Percentiles rank a stretch among this genome's conserved stretches.
These are phyloP conservation scores for Neosalanx taihuensis DNA, from an alignment of 2,797 vertebrate genomes.

Conservation along the genomic window DNA sequence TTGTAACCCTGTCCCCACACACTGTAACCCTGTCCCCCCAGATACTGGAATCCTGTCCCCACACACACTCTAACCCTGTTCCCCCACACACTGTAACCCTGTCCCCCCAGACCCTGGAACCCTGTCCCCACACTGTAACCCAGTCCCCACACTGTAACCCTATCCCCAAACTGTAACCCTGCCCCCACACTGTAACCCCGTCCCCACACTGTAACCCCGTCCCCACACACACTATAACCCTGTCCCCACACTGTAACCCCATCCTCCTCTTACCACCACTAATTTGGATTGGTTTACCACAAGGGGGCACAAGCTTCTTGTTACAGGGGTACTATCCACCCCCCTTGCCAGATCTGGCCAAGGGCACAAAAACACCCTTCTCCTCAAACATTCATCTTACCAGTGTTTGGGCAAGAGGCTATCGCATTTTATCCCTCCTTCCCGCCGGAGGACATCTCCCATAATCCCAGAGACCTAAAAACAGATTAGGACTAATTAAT, in stretches of 20 bases:
- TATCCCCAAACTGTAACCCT: not conserved
- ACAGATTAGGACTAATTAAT: constrained; percentile 67
- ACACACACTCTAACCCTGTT: constrained; percentile 69
- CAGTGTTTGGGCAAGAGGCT: no score
- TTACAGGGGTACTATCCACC: constrained; percentile 35
- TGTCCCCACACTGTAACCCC: constrained; percentile 14
- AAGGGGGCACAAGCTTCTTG: no score
- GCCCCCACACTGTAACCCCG: not conserved
- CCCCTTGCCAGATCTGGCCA: constrained; percentile 49
- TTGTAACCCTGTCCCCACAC: not conserved
- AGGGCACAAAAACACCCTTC: constrained; percentile 31
- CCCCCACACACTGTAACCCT: constrained; percentile 11
- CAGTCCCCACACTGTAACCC: not conserved
- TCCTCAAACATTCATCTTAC: no score
- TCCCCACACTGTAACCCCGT: not conserved
- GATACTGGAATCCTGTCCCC: constrained; percentile 67
- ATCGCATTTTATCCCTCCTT: not conserved
- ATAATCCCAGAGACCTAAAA: constrained; percentile 57
- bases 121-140: not conserved
- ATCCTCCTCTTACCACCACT: no score
- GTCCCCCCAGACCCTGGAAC: not conserved
- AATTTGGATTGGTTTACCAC: no score
- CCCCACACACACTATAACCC: constrained; percentile 14
- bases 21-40: not conserved
- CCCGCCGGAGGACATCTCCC: constrained; percentile 20